These are phyloP conservation scores for Caenorhabditis macrosperma DNA, from an alignment of 2,888 invertebrate genomes.

Conservation along the genomic window DNA sequence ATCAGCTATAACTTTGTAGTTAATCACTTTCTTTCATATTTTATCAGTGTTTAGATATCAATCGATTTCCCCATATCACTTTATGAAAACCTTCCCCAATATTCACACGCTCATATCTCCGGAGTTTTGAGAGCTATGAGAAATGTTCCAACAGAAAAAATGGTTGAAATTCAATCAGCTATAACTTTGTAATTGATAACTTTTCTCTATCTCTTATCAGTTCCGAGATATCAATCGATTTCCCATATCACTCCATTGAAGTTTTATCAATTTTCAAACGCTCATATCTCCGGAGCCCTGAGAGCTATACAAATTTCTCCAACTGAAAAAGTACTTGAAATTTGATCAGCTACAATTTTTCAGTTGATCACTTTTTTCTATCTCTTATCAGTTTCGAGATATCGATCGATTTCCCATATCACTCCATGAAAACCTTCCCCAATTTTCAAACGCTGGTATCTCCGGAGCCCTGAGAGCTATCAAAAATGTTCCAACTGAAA, in stretches of 20 bases:
- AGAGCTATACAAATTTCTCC: not conserved
- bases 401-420: not conserved
- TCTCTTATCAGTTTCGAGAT: not conserved
- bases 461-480: not conserved
- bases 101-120: not conserved
- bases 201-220: not conserved
- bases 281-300: not conserved
- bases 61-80: not conserved
- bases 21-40: not conserved
- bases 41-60: not conserved
- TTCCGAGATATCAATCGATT: not conserved
- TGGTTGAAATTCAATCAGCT: not conserved
- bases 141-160: not conserved
- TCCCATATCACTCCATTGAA: not conserved
- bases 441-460: too few relatives aligned
- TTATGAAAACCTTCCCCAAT: not conserved
- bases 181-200: not conserved
- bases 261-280: too few relatives aligned
- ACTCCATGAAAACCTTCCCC: not conserved
- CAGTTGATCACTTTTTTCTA: slow-evolving; percentile 6
- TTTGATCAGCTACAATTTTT: not conserved
- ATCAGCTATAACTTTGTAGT: not conserved
- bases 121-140: not conserved
- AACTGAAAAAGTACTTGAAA: not conserved
- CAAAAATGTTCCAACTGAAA: not conserved